These are phyloP conservation scores for Eupithecia subfuscata DNA, from an alignment of 2,888 invertebrate species.

Conservation along the genomic window DNA sequence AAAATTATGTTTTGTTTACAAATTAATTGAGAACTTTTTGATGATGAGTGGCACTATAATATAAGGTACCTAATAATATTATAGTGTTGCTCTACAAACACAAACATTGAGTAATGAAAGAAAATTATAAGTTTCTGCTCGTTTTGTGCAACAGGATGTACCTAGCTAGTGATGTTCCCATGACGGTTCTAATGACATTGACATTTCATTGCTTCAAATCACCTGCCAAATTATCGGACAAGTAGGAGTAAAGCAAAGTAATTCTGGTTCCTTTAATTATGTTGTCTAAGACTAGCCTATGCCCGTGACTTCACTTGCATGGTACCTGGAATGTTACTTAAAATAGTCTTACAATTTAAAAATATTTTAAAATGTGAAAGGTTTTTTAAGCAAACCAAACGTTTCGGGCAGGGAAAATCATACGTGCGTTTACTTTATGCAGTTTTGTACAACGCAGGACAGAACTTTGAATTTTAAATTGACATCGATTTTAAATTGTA, in stretches of 20 bases:
- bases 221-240: conserved; percentile 44
- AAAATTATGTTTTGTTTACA: no score
- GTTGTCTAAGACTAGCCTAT: background rate
- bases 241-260: conserved; percentile 30
- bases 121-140: conserved; percentile 4
- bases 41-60: no score
- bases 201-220: conserved; percentile 44
- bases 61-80: background rate
- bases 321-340: no score
- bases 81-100: background rate
- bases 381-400: no score
- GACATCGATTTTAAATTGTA: background rate
- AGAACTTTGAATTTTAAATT: background rate
- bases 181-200: conserved; percentile 50
- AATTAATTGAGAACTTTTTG: no score
- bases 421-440: background rate
- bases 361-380: no score
- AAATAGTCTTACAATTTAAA: background rate
- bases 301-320: no score
- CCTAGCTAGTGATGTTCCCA: conserved; percentile 37
- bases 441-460: background rate
- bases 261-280: background rate
- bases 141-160: conserved; percentile 22
- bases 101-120: background rate
- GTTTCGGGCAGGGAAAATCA: no score